Evolutionary conservation across 1,140 invertebrate genomes (phyloP).

Genomic region (Heliconius congener): DNA sequence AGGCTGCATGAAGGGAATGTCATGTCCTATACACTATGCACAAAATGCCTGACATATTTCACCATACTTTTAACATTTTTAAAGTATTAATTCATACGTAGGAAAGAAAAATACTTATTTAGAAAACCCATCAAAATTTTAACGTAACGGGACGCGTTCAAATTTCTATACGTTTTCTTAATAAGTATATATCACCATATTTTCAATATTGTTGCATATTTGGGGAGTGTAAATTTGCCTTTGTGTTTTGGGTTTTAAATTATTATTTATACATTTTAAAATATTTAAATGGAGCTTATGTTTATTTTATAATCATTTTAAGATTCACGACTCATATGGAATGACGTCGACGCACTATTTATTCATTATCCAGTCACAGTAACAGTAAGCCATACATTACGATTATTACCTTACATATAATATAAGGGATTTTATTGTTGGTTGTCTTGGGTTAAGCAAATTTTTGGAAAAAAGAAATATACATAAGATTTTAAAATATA

Average conservation of each 20-base stretch:
- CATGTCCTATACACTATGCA: background rate
- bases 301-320: background rate
- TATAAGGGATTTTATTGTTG: no score
- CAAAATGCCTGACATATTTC: conserved; percentile 6
- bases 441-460: background rate
- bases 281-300: background rate
- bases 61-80: background rate
- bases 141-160: no score
- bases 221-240: background rate
- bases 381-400: background rate
- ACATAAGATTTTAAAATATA: no score
- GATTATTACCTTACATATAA: background rate
- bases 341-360: conserved; percentile 12
- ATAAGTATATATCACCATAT: background rate
- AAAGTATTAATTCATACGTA: no score
- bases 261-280: background rate
- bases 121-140: no score
- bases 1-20: conserved; percentile 54
- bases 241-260: background rate
- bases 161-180: no score
- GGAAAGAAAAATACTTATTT: no score
- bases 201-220: background rate
- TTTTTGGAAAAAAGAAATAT: background rate
- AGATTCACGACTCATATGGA: background rate
- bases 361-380: background rate